Evolutionary conservation across 2,797 vertebrate species (phyloP).

Genomic region (Clarias pachynema): DNA sequence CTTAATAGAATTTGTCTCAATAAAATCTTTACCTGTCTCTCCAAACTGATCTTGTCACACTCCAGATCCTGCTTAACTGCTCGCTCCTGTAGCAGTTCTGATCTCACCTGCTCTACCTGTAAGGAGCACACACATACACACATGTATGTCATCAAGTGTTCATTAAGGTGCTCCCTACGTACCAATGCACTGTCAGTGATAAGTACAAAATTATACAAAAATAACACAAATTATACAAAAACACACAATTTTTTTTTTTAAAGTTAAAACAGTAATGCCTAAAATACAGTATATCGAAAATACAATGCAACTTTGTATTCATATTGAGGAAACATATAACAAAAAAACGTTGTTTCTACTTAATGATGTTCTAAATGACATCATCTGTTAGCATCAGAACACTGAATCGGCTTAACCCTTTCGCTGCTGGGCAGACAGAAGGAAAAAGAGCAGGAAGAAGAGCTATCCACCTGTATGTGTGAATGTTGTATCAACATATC

Average conservation of each 20-base stretch:
- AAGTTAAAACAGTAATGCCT: neutral
- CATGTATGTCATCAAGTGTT: slow-evolving; percentile 1
- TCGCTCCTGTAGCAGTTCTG: slow-evolving; percentile 89
- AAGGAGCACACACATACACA: slow-evolving; percentile 15
- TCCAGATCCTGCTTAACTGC: slow-evolving; percentile 88
- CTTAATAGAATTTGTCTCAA: neutral
- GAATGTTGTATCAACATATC: slow-evolving; percentile 11
- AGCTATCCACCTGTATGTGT: neutral
- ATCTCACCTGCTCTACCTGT: slow-evolving; percentile 91
- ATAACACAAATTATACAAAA: neutral
- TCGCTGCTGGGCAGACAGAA: neutral
- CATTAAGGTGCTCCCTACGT: neutral
- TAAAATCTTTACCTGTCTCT: slow-evolving; percentile 86
- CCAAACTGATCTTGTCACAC: slow-evolving; percentile 93
- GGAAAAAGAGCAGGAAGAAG: neutral
- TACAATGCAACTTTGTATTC: neutral
- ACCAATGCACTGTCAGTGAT: neutral
- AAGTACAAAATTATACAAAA: neutral
- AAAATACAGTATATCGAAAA: neutral
- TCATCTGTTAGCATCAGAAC: slow-evolving; percentile 36
- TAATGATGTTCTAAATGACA: slow-evolving; percentile 11
- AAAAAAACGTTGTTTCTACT: slow-evolving; percentile 1
- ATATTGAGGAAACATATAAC: neutral
- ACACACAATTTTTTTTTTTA: neutral
- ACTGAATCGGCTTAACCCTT: slow-evolving; percentile 19